Evolutionary conservation across 2,113 vertebrate species (phyloP), one percentile per base, ranked within the genome.

Genomic region (Neofelis nebulosa): DNA sequence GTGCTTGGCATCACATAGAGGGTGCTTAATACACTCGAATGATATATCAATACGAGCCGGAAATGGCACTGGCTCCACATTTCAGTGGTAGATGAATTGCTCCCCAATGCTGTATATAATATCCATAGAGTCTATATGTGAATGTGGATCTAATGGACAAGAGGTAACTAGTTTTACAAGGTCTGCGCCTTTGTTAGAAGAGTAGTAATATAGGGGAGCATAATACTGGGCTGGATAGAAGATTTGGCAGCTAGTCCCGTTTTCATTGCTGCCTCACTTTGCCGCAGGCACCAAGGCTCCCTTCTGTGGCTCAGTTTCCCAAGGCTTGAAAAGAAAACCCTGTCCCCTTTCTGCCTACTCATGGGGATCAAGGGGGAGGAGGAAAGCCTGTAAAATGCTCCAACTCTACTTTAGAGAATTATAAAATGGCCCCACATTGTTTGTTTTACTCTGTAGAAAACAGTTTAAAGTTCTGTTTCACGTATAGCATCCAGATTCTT

Each of bases 321-420:
- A 96, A 95, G 71, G 48, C 88, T 68, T 74, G 45, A 94, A 95
- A 93, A 92, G 90, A 94, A 96, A 97, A 66, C 19, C 23, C 55
- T 88, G 41, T 23, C 31, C 61, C n/a, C 41, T 52, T 96, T 76
- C 68, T 82, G 80, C 63, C 50, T 78, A 23, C 65, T 29, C 41
- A 96, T 50, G 69, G 50, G 33, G 41, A n/a, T 50, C 41, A 29
- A 41, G 31, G n/a, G 33, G 9, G 63, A 29, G 7, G 0, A 4
- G 0, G 1, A 50, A 7, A 73, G 38, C 61, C 29, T 41, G 2
- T 65, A 79, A 96, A 73, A 23, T n/a, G 61, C 93, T 93, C 27
- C 23, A 31, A 0, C 38, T 57, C 85, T 90, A 48, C 41, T 78
- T 78, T 36, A 50, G 69, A 95, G 82, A 95, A 91, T 79, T 91